Evolutionary conservation across 2,113 vertebrate species (phyloP), one percentile per base, ranked within the genome.

Genomic region (Hypomesus transpacificus): DNA sequence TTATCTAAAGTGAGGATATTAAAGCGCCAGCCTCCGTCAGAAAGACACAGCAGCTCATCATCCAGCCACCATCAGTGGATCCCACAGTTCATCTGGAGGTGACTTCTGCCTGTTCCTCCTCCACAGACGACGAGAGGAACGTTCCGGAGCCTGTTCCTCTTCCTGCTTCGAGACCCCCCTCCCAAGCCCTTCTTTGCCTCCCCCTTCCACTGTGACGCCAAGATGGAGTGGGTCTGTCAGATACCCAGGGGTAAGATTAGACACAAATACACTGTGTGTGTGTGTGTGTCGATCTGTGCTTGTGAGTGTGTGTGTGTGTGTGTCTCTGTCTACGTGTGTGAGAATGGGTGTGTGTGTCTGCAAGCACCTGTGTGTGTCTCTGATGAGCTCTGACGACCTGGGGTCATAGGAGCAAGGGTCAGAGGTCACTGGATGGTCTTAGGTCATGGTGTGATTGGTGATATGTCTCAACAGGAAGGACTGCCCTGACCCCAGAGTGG

Each of bases 171-270:
- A 0, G 60, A 83, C 54, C 1, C 76, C 4, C 66, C 66, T 0
- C 51, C 22, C 17, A 57, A 59, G 1, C 84, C 90, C 20, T 94
- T 93, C 87, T 92, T 89, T 28, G 87, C 94, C 77, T 93, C 83
- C 3, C 94, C 94, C 21, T 97, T 98, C 81, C 93, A 95, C 77
- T 99, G 97, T 82, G 94, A 95, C 14, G 90, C 90, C 61, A 88
- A 79, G 70, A 92, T 98, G 20, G 97, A 99, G 79, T 99, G 95
- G 95, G 93, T 94, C 69, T 99, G 97, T 84, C 96, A 99, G 85
- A 94, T 98, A 75, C 91, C 95, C 54, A 93, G 95, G 79, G 96
- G 96, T 97, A 89, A 93, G 80, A 39, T 16, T 2, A 66, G n/a
- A 58, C 62, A n/a, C n/a, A n/a, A n/a, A n/a, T n/a, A n/a, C n/a